Base-by-base conservation (phyloP, 2,888 invertebrate species). In the Panopea generosa region DNA sequence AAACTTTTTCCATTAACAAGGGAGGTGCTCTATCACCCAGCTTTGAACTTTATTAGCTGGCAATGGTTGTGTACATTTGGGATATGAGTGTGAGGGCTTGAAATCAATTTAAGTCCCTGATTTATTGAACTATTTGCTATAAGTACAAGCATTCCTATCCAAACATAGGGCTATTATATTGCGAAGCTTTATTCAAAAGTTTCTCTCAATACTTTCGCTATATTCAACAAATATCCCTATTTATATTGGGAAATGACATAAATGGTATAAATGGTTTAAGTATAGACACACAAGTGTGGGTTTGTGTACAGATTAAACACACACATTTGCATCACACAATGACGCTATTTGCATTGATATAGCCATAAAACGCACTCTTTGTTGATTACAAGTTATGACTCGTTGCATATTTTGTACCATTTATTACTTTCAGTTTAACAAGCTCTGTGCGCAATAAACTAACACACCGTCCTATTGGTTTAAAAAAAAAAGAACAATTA, bases 201-300 rank as follows among this genome's bases (percentile, higher is more conserved):
- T 24, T 22, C 20, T 56, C 38, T 59, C 55, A 71, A 71, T 59
- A 65, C 29, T 22, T 16, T 18, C 45, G 53, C 65, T 65, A 65
- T 71, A 65, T 65, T 47, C 60, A 65, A 71, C 65, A 57, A 65
- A 71, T 65, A 53, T 59, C 7, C 53, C 59, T 71, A 71, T 65
- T 65, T 57, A 70, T 45, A 9, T 33, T 24, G 49, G 60, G 65
- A 65, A 65, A 65, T 70, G 57, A 56, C 43, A 45, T 49, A 63
- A 68, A 62, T 63, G 68, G 68, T 38, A 65, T 75, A 65, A 70
- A 69, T 65, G 66, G 61, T 56, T 68, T 65, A 65, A 69, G 63
- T 63, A 74, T 62, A 52, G 47, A 27, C 57, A 67, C 62, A 71
- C 71, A 71, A 76, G 76, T 71, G 76, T 66, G 67, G 22, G 40